phyloP scores from a whole-genome alignment of 2,113 vertebrate species.

The Syrrhaptes paradoxus region DNA sequence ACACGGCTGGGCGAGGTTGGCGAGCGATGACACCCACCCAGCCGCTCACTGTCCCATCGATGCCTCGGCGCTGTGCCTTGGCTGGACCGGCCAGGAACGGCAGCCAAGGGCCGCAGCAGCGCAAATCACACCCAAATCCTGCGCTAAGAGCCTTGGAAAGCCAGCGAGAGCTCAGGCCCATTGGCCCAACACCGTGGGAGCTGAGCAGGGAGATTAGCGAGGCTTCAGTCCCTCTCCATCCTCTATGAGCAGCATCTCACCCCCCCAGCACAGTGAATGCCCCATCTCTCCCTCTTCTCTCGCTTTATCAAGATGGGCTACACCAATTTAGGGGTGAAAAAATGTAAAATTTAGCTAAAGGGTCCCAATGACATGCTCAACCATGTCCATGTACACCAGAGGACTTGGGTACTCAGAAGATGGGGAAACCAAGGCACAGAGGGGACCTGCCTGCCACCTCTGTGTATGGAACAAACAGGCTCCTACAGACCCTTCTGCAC shows the following conservation, averaged over 20 bases:
- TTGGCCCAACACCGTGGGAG: neutral
- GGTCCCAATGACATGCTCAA: neutral
- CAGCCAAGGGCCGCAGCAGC: neutral
- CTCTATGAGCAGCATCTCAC: accelerated
- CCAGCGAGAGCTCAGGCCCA: neutral
- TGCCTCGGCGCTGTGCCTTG: neutral
- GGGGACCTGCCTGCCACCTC: neutral
- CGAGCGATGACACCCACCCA: too few species aligned
- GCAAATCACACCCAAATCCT: neutral
- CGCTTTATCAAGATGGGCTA: neutral
- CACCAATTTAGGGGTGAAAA: neutral
- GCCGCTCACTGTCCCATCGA: neutral
- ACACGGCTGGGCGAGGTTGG: accelerated
- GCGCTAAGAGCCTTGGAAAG: neutral
- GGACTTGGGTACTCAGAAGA: neutral
- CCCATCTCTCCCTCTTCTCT: neutral
- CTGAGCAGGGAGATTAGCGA: neutral
- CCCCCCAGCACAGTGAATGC: accelerated
- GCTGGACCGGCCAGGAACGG: accelerated
- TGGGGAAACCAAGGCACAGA: neutral
- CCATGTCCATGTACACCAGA: neutral
- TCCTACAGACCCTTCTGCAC: neutral
- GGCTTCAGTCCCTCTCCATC: neutral
- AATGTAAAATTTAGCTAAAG: accelerated
- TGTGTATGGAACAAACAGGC: accelerated